These are phyloP conservation scores for Bubo blakistoni DNA, from an alignment of 2,113 vertebrate genomes.

Conservation along the genomic window DNA sequence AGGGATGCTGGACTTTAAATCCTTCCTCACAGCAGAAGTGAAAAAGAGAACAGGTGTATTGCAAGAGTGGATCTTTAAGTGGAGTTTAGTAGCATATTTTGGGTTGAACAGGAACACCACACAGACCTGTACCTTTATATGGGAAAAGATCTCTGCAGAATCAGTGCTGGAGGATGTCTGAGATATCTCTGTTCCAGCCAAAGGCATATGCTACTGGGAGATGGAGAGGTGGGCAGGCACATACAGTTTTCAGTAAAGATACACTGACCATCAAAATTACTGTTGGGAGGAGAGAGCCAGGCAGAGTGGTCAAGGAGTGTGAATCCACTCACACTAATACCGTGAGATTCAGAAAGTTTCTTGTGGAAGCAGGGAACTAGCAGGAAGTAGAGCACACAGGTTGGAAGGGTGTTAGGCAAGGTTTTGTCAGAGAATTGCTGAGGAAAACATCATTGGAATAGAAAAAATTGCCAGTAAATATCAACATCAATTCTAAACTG, in stretches of 20 bases:
- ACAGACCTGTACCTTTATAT: neutral
- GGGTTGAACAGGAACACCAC: neutral
- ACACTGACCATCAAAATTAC: neutral
- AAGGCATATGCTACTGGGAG: neutral
- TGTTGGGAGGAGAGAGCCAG: neutral
- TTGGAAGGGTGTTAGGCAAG: neutral
- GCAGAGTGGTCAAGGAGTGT: rapidly evolving
- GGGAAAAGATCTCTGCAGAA: neutral
- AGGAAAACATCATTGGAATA: neutral
- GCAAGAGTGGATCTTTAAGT: neutral
- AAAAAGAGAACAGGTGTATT: neutral
- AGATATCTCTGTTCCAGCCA: neutral
- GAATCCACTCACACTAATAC: neutral
- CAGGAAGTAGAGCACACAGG: neutral
- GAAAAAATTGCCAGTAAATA: neutral
- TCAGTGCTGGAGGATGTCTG: neutral
- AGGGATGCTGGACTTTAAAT: neutral
- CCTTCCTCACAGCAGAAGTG: neutral
- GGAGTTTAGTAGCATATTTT: neutral
- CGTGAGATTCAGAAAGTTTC: neutral
- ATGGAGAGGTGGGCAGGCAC: neutral
- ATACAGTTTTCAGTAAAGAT: neutral
- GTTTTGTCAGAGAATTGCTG: neutral
- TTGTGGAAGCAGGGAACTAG: neutral
- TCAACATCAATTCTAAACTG: rapidly evolving